Conservation (phyloP, 2,888 invertebrate species). For the Sturmia bella region DNA sequence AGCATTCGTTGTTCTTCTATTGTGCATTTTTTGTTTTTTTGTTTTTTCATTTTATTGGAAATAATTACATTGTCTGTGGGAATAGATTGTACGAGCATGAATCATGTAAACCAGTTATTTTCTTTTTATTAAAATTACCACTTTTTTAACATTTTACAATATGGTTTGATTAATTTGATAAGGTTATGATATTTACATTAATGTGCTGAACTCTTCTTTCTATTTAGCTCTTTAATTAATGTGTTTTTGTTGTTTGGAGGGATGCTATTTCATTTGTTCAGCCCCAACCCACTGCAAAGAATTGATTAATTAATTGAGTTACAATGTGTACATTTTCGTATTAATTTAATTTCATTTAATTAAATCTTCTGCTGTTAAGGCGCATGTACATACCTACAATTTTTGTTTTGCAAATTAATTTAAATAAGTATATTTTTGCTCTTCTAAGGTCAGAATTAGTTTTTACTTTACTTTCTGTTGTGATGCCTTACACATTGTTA, state of each 20-base stretch:
- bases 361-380: not conserved
- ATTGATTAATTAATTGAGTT: slow-evolving; percentile 2
- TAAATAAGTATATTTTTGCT: too few species aligned
- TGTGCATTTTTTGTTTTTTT: slow-evolving; percentile 21
- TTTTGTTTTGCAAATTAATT: too few species aligned
- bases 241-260: slow-evolving; percentile 1
- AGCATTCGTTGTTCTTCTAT: slow-evolving; percentile 39
- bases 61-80: slow-evolving; percentile 63
- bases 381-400: too few species aligned
- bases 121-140: not conserved
- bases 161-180: slow-evolving; percentile 29
- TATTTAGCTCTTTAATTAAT: slow-evolving; percentile 1
- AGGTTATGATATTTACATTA: slow-evolving; percentile 47
- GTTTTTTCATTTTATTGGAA: slow-evolving; percentile 35
- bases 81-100: slow-evolving; percentile 57
- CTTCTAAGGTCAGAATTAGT: too few species aligned
- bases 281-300: slow-evolving; percentile 4
- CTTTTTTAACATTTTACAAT: slow-evolving; percentile 17
- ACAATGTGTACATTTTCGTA: not conserved
- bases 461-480: too few species aligned
- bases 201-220: slow-evolving; percentile 34
- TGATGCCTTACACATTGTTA: too few species aligned
- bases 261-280: not conserved
- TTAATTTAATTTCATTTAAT: not conserved
- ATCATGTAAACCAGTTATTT: slow-evolving; percentile 57